Evolutionary conservation across 2,113 vertebrate genomes (phyloP).

Genomic region (Tragelaphus buxtoni): DNA sequence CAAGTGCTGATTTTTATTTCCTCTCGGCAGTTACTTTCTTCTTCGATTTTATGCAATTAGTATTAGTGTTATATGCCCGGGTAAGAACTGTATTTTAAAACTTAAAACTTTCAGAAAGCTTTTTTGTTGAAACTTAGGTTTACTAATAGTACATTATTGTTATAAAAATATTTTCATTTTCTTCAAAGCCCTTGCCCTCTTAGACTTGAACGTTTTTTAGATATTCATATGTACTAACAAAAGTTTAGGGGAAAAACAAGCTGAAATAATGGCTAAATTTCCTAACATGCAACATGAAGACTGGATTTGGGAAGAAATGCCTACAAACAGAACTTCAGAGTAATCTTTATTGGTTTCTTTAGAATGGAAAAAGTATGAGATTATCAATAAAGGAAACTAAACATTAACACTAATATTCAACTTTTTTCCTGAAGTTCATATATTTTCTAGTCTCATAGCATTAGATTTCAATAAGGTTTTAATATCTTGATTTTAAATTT

Average conservation of each 20-base stretch:
- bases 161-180: neutral
- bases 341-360: slow-evolving; percentile 13
- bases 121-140: slow-evolving; percentile 11
- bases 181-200: neutral
- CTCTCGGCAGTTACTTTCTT: neutral
- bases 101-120: neutral
- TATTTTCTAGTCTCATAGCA: neutral
- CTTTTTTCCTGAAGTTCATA: neutral
- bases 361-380: neutral
- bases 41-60: neutral
- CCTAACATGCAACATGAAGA: neutral
- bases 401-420: neutral
- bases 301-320: slow-evolving; percentile 1
- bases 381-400: neutral
- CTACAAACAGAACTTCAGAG: neutral
- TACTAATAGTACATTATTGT: neutral
- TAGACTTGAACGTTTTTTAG: neutral
- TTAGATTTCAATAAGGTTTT: slow-evolving; percentile 12
- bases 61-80: neutral
- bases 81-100: slow-evolving; percentile 36
- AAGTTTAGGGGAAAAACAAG: neutral
- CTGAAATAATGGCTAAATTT: slow-evolving; percentile 7
- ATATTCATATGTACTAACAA: neutral
- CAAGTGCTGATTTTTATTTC: neutral
- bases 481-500: slow-evolving; percentile 8